Evolutionary conservation across 2,113 vertebrate species (phyloP), one percentile per base, ranked within the genome.

Genomic region (Emydura subglobosa): DNA sequence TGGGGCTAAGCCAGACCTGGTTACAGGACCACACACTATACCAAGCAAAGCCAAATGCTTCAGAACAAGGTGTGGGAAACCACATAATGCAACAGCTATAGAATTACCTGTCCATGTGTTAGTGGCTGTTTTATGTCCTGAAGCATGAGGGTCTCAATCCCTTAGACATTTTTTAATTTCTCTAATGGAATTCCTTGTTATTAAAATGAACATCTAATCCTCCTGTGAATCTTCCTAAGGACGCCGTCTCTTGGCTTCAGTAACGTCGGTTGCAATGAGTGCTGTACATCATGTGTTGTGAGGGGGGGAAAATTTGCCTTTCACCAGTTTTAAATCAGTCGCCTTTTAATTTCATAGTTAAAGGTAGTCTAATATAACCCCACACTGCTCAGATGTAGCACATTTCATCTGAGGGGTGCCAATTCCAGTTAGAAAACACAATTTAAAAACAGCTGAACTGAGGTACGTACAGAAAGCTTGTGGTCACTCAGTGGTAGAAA

Each of bases 131-230:
- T 96, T 89, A 61, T 96, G 94, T 72, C 86, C 91, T 4, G 7
- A 96, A 90, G 80, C 94, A 84, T 84, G 83, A 95, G 34, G 25
- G 92, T 89, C 94, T 97, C 87, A 91, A 83, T 92, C 87, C 79
- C 72, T 97, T 94, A 97, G 95, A 50, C 94, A 95, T 97, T 96
- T 97, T 95, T 97, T 94, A 96, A 94, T 97, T 96, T 96, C 92
- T 92, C 92, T 96, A 95, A 97, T 96, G 96, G 96, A 97, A 95
- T 96, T 97, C 96, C 95, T 96, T 93, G 96, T 96, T 97, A 97
- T 96, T 97, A 94, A 87, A 92, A 85, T 82, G 92, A 97, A 95
- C 88, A 83, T 92, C 91, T 96, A 97, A 97, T 97, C 96, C 96
- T 96, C 96, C 87, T 85, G 89, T 51, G 93, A 96, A 95, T 94